Evolutionary conservation across 2,113 vertebrate species (phyloP), one percentile per base, ranked within the genome.

Genomic region (Apus apus): DNA sequence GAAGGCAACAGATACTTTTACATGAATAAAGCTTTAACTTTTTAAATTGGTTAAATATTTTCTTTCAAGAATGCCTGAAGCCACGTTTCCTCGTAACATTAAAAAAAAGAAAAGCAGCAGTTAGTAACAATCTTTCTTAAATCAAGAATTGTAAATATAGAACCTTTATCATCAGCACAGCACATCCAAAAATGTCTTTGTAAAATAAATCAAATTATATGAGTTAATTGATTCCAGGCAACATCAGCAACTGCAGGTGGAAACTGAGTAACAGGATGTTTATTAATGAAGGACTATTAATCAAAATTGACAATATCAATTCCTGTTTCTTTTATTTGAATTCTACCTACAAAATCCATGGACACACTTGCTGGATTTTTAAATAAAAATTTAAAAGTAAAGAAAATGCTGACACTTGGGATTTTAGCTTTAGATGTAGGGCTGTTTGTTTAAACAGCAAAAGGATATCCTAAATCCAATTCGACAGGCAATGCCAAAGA

Each of bases 221-320:
- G 98, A 98, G 97, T 98, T 99, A 99, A 99, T 99, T 99, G 99
- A 99, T 99, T 99, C 98, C 99, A 99, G 98, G 98, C 98, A 96
- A 93, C 98, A 98, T 97, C 97, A 98, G 98, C 94, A 98, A 98
- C 98, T 99, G 98, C 98, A 99, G 99, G 99, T 99, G 98, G 98
- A 98, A 98, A 98, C 98, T 98, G 98, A 98, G 98, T 98, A 99
- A 98, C 98, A 99, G 99, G 99, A 99, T 99, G 98, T 98, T 98
- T 99, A 99, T 99, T 99, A 99, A 99, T 98, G 98, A 98, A 98
- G 96, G 97, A 98, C 98, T 98, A 99, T 99, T 99, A 98, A 99
- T 99, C 98, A 99, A 98, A 96, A 97, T 98, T 98, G 98, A 99
- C 98, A 98, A 97, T 97, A 98, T 97, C 96, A 98, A 98, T 98